A percentile compares a stretch with the other conserved stretches of the same genome.
Evolutionary conservation across 1,140 invertebrate species (phyloP).

Genomic region (Drusus annulatus): DNA sequence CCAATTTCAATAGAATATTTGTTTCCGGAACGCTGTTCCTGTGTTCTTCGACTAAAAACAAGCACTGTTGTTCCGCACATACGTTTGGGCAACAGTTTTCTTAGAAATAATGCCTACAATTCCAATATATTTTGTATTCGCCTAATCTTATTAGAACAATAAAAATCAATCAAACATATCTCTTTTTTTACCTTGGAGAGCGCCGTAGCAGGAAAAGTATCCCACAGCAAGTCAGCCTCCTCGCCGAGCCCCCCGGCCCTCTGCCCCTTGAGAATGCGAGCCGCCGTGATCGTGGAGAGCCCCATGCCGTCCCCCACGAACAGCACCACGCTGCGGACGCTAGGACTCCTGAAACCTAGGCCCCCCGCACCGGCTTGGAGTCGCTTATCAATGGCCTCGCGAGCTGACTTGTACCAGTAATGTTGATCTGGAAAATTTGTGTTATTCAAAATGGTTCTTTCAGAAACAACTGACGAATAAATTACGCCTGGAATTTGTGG

Average conservation of each 20-base stretch:
- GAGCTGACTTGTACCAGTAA: constrained; percentile 41
- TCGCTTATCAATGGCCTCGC: constrained; percentile 13
- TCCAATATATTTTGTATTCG: too few relatives aligned
- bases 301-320: constrained; percentile 89
- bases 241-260: constrained; percentile 73
- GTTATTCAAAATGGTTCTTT: too few relatives aligned
- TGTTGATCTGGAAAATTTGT: constrained; percentile 1
- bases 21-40: too few relatives aligned
- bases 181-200: constrained; percentile 77
- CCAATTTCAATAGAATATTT: too few relatives aligned
- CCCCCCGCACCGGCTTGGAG: neutral
- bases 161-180: too few relatives aligned
- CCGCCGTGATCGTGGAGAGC: constrained; percentile 82
- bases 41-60: too few relatives aligned
- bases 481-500: too few relatives aligned
- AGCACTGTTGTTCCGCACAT: too few relatives aligned
- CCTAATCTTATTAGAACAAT: too few relatives aligned
- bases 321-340: constrained; percentile 73
- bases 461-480: too few relatives aligned
- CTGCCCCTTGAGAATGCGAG: constrained; percentile 79
- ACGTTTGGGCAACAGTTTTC: too few relatives aligned
- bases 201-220: constrained; percentile 81
- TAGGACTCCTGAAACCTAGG: neutral
- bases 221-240: constrained; percentile 78
- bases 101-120: too few relatives aligned